Percentiles rank a stretch among this genome's conserved stretches.
Evolutionary conservation across 2,113 vertebrate species (phyloP).

Genomic region (Monarcha castaneiventris): DNA sequence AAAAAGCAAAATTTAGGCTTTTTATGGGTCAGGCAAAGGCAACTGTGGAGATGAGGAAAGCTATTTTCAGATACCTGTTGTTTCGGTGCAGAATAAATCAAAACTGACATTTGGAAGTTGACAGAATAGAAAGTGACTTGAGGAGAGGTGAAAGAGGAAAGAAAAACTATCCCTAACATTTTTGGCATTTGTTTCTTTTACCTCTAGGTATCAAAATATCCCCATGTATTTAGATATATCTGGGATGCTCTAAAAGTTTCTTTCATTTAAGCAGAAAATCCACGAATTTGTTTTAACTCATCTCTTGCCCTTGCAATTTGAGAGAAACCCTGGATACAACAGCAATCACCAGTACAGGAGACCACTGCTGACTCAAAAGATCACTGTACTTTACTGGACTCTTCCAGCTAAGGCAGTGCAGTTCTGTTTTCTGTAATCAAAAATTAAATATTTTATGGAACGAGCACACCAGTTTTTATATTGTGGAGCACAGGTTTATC

Average conservation of each 20-base stretch:
- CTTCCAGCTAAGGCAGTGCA: background rate
- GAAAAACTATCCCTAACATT: background rate
- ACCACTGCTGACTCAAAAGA: background rate
- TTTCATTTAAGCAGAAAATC: background rate
- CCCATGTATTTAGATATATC: background rate
- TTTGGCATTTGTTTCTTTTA: background rate
- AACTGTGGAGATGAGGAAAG: background rate
- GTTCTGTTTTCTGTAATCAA: background rate
- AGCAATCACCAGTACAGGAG: background rate
- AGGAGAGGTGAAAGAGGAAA: background rate
- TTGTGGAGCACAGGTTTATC: background rate
- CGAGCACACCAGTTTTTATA: background rate
- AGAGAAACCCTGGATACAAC: background rate
- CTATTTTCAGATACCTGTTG: conserved; percentile 12
- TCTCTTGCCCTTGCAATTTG: background rate
- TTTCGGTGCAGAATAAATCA: background rate
- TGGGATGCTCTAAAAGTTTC: background rate
- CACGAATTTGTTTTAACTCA: background rate
- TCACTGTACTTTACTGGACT: background rate
- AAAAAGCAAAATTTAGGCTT: background rate
- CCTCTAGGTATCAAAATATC: background rate
- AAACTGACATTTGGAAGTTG: background rate
- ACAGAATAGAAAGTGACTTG: background rate
- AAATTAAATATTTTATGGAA: background rate
- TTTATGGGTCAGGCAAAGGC: background rate